Base-by-base conservation (phyloP, 1,140 invertebrate species). In the Heterodera carotae region DNA sequence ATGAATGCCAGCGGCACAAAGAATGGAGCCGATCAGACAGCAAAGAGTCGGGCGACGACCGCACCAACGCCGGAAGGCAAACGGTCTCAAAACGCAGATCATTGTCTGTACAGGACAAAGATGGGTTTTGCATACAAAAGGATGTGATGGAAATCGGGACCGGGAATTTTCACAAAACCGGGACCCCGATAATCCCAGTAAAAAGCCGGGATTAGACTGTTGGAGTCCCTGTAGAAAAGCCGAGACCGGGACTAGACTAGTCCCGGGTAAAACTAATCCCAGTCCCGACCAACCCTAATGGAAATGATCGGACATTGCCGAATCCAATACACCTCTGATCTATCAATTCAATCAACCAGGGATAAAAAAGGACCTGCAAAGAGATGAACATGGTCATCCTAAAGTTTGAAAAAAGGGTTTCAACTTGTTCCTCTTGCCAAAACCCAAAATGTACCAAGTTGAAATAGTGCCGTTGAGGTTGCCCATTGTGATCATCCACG, bases 381-480 rank as follows among this genome's bases (percentile, higher is more conserved):
- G 85, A 71, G 43, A 84, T 85, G 36, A 85, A 74, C 83, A 81
- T 82, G 79, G 76, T 82, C 76, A 66, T 66, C 62, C 48, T 56
- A 18, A 56, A 56, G 5, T 22, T n/a, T 56, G 15, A 43, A 43
- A 43, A 43, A 12, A 12, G 12, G n/a, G n/a, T n/a, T n/a, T n/a
- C 22, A 22, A n/a, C 22, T n/a, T 12, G 18, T 22, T n/a, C n/a
- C n/a, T n/a, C n/a, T n/a, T 22, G 2, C 15, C 18, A 15, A 15
- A 56, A 22, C 48, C 48, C 68, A 69, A 53, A 34, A 31, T 66
- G 74, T 69, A 85, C 84, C 85, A 86, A 25, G 85, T 86, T 7
- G 85, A 84, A 39, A 86, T 75, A 31, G 85, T 86, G 36, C 85
- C 85, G 64, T 81, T 78, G 27, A 86, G 85, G 76, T 86, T 86